Conservation (phyloP, 2,113 vertebrate species). For the Indicator maculatus region DNA sequence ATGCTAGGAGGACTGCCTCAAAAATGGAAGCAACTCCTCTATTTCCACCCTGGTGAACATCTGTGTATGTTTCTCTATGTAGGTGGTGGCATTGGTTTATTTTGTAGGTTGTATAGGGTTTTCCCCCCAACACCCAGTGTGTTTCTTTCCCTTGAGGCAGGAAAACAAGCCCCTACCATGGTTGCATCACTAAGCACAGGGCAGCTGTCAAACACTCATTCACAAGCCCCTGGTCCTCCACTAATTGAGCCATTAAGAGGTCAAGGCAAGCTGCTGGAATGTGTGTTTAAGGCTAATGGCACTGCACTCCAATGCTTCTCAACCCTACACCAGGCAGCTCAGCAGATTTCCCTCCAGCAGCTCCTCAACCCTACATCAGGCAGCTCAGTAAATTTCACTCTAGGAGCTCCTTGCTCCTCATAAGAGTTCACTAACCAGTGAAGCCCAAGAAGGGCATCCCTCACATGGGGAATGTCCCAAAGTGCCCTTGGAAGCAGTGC, state of each 20-base stretch:
- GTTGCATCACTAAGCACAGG: neutral
- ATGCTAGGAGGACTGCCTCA: neutral
- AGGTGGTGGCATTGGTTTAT: neutral
- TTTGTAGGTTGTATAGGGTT: neutral
- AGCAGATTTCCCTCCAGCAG: neutral
- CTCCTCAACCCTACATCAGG: neutral
- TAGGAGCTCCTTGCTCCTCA: neutral
- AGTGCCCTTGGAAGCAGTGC: neutral
- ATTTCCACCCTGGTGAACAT: neutral
- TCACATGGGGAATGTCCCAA: neutral
- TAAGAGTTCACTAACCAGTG: neutral
- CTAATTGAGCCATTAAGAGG: slow-evolving; percentile 43
- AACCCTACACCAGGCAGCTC: neutral
- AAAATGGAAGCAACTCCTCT: neutral
- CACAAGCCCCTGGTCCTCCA: neutral
- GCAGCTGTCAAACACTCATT: slow-evolving; percentile 24
- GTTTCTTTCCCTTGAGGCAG: neutral
- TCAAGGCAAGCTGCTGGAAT: slow-evolving; percentile 36
- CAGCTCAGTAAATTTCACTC: neutral
- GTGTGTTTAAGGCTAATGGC: slow-evolving; percentile 50
- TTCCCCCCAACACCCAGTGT: neutral
- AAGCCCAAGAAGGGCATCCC: neutral
- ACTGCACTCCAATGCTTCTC: neutral
- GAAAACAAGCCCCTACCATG: neutral
- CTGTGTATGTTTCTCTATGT: neutral